Conservation (phyloP, 2,113 vertebrate species). For the Zingel zingel region DNA sequence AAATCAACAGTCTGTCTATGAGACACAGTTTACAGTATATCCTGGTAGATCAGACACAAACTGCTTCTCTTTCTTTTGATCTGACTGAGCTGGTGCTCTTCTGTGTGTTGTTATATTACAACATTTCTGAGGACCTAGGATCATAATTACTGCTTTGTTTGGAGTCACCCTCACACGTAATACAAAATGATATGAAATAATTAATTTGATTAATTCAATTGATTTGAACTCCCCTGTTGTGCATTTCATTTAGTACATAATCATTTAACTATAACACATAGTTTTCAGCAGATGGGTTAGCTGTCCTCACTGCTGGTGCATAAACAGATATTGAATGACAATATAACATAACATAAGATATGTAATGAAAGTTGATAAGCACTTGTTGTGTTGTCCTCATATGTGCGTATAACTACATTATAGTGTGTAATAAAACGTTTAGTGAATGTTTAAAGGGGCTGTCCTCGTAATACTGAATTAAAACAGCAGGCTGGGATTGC, state of each 20-base stretch:
- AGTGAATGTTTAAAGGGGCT: neutral
- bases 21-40: conserved; percentile 42
- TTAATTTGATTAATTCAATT: no score
- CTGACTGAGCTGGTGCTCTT: conserved; percentile 8
- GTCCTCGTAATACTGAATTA: no score
- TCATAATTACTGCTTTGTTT: neutral
- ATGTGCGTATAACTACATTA: neutral
- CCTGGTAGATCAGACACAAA: conserved; percentile 48
- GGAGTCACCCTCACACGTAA: neutral
- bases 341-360: neutral
- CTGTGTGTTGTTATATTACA: conserved; percentile 18
- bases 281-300: neutral
- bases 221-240: neutral
- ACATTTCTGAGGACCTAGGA: neutral
- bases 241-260: neutral
- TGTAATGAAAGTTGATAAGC: neutral
- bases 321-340: neutral
- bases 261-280: neutral
- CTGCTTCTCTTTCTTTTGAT: conserved; percentile 43
- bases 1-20: conserved; percentile 18
- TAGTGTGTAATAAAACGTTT: neutral
- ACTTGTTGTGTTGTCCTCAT: neutral
- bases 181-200: neutral
- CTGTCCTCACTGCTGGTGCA: neutral
- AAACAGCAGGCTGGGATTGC: no score